Conservation (phyloP, 2,888 invertebrate genomes). For the Hemaris fuciformis region DNA sequence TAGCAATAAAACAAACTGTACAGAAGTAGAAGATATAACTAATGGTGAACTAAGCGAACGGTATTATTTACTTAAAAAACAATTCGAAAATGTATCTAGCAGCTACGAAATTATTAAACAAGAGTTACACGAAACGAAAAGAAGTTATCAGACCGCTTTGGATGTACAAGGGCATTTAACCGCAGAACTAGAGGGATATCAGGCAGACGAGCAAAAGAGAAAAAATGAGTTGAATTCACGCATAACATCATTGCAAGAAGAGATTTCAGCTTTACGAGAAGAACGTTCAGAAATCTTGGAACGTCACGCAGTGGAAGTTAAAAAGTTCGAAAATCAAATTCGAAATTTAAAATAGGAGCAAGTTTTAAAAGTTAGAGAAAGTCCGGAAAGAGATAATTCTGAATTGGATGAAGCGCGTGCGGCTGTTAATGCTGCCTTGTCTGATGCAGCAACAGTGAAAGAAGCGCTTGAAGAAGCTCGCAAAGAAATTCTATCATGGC, state of each 20-base stretch:
- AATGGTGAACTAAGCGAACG: conserved; percentile 66
- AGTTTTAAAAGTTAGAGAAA: conserved; percentile 43
- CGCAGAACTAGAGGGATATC: conserved; percentile 65
- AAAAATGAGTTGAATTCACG: conserved; percentile 54
- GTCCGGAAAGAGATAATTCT: conserved; percentile 57
- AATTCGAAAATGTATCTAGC: conserved; percentile 58
- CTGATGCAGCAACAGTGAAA: conserved; percentile 55
- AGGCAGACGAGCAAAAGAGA: conserved; percentile 58
- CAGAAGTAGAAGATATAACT: conserved; percentile 63
- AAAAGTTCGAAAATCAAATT: conserved; percentile 56
- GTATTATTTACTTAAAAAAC: conserved; percentile 67
- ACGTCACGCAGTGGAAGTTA: conserved; percentile 54
- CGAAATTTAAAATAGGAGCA: conserved; percentile 61
- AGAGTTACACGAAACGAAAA: conserved; percentile 66
- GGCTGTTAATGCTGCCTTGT: conserved; percentile 46
- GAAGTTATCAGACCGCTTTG: conserved; percentile 69
- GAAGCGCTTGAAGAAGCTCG: conserved; percentile 55
- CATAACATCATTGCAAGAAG: conserved; percentile 61
- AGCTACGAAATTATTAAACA: conserved; percentile 67
- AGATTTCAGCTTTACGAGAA: conserved; percentile 56
- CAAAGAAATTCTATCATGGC: conserved; percentile 57
- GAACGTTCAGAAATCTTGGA: conserved; percentile 59
- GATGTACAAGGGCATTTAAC: conserved; percentile 71
- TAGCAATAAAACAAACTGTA: conserved; percentile 66
- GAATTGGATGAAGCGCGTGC: conserved; percentile 63